A percentile compares a stretch with the other conserved stretches of the same genome.
Evolutionary conservation across 2,888 invertebrate species (phyloP).

Genomic region (Hipparchia semele): DNA sequence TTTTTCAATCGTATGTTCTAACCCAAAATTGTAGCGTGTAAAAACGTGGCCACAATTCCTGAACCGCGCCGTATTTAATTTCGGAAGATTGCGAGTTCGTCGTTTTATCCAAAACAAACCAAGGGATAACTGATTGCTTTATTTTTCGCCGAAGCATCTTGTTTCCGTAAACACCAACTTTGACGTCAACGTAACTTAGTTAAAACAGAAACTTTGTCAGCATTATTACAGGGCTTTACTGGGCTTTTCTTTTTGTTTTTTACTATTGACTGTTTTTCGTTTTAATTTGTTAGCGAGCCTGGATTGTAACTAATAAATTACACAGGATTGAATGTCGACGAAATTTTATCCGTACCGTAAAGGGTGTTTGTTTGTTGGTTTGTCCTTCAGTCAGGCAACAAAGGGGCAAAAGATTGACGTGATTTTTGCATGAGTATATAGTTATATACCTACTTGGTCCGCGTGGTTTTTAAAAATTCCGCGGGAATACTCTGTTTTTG

Average conservation of each 20-base stretch:
- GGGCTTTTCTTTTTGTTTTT: slow-evolving; percentile 4
- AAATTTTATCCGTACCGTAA: neutral
- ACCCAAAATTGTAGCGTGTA: neutral
- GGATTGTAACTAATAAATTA: neutral
- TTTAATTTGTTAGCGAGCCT: slow-evolving; percentile 11
- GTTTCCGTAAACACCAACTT: slow-evolving; percentile 54
- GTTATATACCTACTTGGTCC: too few species aligned
- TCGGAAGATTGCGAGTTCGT: slow-evolving; percentile 56
- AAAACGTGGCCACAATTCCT: slow-evolving; percentile 9
- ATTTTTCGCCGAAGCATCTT: slow-evolving; percentile 49
- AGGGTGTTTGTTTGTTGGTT: too few species aligned
- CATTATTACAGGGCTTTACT: slow-evolving; percentile 2
- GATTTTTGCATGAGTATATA: too few species aligned
- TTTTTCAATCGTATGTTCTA: too few species aligned
- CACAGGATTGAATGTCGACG: neutral
- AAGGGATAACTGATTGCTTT: slow-evolving; percentile 65
- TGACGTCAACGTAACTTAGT: slow-evolving; percentile 39
- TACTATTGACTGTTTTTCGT: slow-evolving; percentile 3
- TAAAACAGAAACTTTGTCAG: slow-evolving; percentile 30
- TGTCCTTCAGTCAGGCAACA: too few species aligned
- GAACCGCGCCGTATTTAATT: slow-evolving; percentile 47
- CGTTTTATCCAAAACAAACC: slow-evolving; percentile 65
- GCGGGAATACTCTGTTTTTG: too few species aligned
- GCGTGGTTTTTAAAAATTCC: too few species aligned
- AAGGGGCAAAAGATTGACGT: too few species aligned